Conservation (phyloP, 2,888 invertebrate species). For the Macrophya alboannulata region DNA sequence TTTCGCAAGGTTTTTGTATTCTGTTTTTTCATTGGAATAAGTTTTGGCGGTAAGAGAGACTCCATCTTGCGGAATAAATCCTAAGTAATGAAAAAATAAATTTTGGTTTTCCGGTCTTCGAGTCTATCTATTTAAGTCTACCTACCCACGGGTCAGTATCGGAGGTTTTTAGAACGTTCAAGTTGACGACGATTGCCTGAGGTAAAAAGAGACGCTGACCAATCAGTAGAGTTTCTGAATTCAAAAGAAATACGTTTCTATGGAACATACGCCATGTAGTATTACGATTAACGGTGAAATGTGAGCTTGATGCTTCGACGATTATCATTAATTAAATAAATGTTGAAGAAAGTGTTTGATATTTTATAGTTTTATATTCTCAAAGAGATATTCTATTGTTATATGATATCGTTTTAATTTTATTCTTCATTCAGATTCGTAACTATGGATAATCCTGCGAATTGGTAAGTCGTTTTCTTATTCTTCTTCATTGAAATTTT, state of each 20-base stretch:
- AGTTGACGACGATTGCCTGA: background rate
- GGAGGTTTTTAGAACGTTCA: background rate
- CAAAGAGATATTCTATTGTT: conserved; percentile 28
- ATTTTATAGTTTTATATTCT: conserved; percentile 35
- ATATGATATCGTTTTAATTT: conserved; percentile 25
- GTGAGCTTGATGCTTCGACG: conserved; percentile 19
- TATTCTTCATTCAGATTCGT: background rate
- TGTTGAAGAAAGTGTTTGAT: conserved; percentile 6
- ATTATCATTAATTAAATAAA: background rate
- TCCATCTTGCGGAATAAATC: background rate
- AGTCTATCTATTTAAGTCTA: background rate
- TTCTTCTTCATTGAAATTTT: background rate
- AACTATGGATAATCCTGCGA: conserved; percentile 6
- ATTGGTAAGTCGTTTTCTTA: conserved; percentile 21
- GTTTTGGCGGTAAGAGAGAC: background rate
- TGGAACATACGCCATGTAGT: conserved; percentile 3
- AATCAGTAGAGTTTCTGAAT: conserved; percentile 12
- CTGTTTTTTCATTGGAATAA: background rate
- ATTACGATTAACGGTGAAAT: conserved; percentile 37
- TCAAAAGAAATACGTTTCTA: conserved; percentile 55
- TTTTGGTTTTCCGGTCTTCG: background rate
- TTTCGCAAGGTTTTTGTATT: background rate
- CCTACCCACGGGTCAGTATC: background rate
- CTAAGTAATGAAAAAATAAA: background rate
- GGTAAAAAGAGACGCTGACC: background rate